Evolutionary conservation across 2,888 invertebrate species (phyloP), one percentile per base, ranked within the genome.

Genomic region (Atherix ibis): DNA sequence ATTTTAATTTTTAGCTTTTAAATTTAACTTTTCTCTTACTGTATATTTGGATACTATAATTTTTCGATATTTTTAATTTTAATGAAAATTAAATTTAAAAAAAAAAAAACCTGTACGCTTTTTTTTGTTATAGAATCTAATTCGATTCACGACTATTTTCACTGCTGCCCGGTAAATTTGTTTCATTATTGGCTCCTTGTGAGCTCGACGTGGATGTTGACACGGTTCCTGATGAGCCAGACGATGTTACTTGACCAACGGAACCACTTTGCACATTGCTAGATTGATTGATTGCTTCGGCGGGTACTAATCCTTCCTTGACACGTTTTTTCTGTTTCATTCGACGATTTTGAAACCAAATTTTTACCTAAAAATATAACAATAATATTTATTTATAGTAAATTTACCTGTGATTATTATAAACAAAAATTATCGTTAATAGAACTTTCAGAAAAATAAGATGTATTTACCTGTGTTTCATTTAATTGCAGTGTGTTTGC

Each of bases 291-390:
- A 67, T 53, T 13, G 66, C 60, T 44, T 76, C 76, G 27, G 70
- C 64, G 12, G 73, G 70, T 43, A 84, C 76, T 5, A 88, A 65
- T 0, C 89, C 89, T 52, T 94, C 92, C 65, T 94, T 94, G 69
- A 91, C 85, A 43, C 92, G 69, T 57, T 95, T 94, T 70, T 94
- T 94, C 56, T 92, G 92, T 60, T 97, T 97, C 95, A 97, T 97
- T 48, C 97, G 70, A 46, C 97, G 70, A 58, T 97, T 97, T 62
- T 98, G 97, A 58, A 97, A 97, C 95, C 95, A 95, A 47, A 95
- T 94, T 64, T 94, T 92, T 22, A 87, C 82, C 63, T 64, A 42
- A 1, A n/a, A n/a, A n/a, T n/a, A n/a, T n/a, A n/a, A n/a, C n/a
- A n/a, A n/a, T n/a, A n/a, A n/a, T n/a, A n/a, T n/a, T n/a, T n/a